Evolutionary conservation across 2,888 invertebrate genomes (phyloP), one percentile per base, ranked within the genome.

Genomic region (Cerastis leucographa): DNA sequence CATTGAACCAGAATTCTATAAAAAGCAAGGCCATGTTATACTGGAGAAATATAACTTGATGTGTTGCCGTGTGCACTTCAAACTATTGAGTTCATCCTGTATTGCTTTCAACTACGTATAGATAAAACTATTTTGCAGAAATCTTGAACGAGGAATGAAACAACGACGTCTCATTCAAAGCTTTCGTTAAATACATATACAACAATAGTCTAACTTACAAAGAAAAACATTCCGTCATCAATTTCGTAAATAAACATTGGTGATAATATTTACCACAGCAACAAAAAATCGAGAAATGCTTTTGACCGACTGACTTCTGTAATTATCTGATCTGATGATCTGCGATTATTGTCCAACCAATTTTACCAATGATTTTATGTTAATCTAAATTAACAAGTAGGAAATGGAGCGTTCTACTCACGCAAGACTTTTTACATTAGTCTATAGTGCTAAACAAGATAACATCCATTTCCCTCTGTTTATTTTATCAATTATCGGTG

Each of bases 281-380:
- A 68, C 14, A 12, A 49, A 29, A 83, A 35, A 65, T 19, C 44
- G 4, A n/a, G 1, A 56, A 65, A 56, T 19, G n/a, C n/a, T 11
- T 2, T 62, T 73, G 78, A 78, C 83, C 61, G 54, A 72, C 7
- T 66, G 29, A 19, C 61, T 61, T 35, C 61, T 78, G 17, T 11
- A 14, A 0, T 56, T 70, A 71, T 74, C 80, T 46, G 40, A 2
- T 59, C 72, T 40, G 49, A 11, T 73, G 14, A 72, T 62, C 70
- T 54, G 0, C 67, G 80, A 84, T 81, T 25, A 68, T 6, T 35
- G 14, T 69, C n/a, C 25, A 35, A 54, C 42, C 51, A 4, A 70
- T 61, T 71, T 54, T 35, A 61, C 29, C 35, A 49, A 67, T 25
- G 6, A 2, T 56, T 56, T 59, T 46, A 59, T 69, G 44, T 35